Evolutionary conservation across 1,140 invertebrate species (phyloP).

Genomic region (Copidosoma floridanum): DNA sequence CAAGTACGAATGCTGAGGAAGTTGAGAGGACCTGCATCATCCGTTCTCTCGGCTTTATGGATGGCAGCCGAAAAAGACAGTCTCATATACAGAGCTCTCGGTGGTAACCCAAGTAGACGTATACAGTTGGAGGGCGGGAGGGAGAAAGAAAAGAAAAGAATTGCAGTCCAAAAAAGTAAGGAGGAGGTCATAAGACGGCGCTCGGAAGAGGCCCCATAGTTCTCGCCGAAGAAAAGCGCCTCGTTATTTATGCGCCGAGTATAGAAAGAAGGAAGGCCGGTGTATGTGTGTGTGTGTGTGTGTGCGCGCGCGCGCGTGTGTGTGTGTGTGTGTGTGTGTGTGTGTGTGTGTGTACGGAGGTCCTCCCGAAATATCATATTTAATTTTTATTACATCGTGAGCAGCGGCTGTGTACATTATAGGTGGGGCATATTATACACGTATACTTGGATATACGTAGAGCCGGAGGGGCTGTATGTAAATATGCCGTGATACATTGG

Average conservation of each 20-base stretch:
- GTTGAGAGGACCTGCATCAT: too few species aligned
- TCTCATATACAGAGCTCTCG: not conserved
- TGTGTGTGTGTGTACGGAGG: not conserved
- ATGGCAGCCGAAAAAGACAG: not conserved
- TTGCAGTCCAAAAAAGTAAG: slow-evolving; percentile 20
- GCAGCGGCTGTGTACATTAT: slow-evolving; percentile 33
- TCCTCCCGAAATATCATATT: slow-evolving; percentile 48
- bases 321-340: not conserved
- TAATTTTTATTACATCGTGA: slow-evolving; percentile 56
- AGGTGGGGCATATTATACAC: not conserved
- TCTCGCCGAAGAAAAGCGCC: slow-evolving; percentile 31
- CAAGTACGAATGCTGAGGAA: too few species aligned
- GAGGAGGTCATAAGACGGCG: slow-evolving; percentile 4
- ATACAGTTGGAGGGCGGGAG: too few species aligned
- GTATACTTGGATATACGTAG: slow-evolving; percentile 13
- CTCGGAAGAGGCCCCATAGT: slow-evolving; percentile 5
- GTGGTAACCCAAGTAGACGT: not conserved
- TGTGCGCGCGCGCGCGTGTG: not conserved
- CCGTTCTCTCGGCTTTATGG: too few species aligned
- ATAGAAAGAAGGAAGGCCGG: slow-evolving; percentile 5
- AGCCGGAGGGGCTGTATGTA: slow-evolving; percentile 46
- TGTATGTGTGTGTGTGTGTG: not conserved
- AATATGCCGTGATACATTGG: slow-evolving; percentile 58
- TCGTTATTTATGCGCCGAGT: slow-evolving; percentile 43
- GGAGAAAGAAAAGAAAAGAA: too few species aligned